A percentile compares a stretch with the other conserved stretches of the same genome.
Conservation (phyloP, 1,140 invertebrate genomes). For the Manduca sexta region DNA sequence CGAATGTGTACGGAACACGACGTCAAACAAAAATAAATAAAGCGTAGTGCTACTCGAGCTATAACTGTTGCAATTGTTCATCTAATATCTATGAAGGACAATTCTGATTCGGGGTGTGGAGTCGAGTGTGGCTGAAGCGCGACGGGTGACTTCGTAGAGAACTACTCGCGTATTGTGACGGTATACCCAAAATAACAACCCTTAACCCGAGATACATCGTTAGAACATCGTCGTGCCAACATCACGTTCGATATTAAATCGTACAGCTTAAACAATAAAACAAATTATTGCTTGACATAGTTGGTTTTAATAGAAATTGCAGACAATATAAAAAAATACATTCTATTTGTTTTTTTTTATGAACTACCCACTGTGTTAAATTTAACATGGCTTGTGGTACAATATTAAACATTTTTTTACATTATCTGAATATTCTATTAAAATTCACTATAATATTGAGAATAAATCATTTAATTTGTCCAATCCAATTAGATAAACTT, state of each 20-base stretch:
- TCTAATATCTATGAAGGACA: slow-evolving; percentile 9
- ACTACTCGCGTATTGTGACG: slow-evolving; percentile 7
- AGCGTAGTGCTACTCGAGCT: slow-evolving; percentile 43
- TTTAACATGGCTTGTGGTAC: no score
- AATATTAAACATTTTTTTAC: no score
- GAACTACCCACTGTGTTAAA: no score
- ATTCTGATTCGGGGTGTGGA: slow-evolving; percentile 8
- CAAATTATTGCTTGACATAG: no score
- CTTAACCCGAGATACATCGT: slow-evolving; percentile 27
- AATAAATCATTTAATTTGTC: no score
- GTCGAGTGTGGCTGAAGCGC: slow-evolving; percentile 13
- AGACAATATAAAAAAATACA: no score
- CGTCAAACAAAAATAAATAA: slow-evolving; percentile 31
- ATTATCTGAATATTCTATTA: no score
- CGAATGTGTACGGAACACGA: slow-evolving; percentile 25
- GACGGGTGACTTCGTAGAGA: slow-evolving; percentile 13
- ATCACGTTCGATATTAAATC: no score
- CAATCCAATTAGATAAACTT: no score
- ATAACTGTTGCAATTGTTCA: slow-evolving; percentile 11
- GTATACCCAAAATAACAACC: slow-evolving; percentile 4
- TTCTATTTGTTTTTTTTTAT: no score
- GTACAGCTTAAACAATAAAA: background rate
- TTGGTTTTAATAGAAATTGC: no score
- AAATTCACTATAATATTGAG: no score
- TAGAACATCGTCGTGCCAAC: slow-evolving; percentile 10